Evolutionary conservation across 2,888 invertebrate species (phyloP), one percentile per base, ranked within the genome.

Genomic region (Microctonus hyperodae): DNA sequence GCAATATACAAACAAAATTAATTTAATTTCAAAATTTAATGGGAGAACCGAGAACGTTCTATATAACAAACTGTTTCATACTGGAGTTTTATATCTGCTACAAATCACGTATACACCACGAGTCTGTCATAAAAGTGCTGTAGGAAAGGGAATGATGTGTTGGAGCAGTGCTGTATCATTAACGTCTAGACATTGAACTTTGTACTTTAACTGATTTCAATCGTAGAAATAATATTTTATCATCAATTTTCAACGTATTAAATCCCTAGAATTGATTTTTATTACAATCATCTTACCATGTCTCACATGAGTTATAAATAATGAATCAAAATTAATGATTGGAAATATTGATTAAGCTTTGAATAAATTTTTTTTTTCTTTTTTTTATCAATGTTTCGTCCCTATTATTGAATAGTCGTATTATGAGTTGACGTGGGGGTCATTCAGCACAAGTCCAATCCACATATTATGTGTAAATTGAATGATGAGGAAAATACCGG

Each of bases 361-460:
- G 37, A n/a, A n/a, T 13, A 11, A 37, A 37, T n/a, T 37, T 37
- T 13, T 13, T 11, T 37, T 11, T n/a, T n/a, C 7, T 28, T 7
- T 28, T n/a, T n/a, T 33, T 33, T 7, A 33, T 33, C 3, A 11
- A 16, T 5, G 1, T 44, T n/a, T 20, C 20, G 16, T 44, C 40
- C 40, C 40, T 44, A 22, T 10, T 13, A 20, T 13, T 4, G 13
- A 13, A 13, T n/a, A 16, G 20, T 37, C 3, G 31, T 22, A 37
- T 40, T 25, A 16, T 25, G 31, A 33, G 51, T n/a, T 65, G 70
- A 69, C 70, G 69, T 71, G 67, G 70, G 61, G 65, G 60, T 67
- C 67, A 69, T 35, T 23, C 10, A 16, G 16, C 7, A 16, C 28
- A 5, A 7, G 44, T 44, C 5, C 35, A 35, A 10, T 35, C 1